Conservation (phyloP, 1,140 invertebrate genomes). For the Yoshiicerus persimilis region DNA sequence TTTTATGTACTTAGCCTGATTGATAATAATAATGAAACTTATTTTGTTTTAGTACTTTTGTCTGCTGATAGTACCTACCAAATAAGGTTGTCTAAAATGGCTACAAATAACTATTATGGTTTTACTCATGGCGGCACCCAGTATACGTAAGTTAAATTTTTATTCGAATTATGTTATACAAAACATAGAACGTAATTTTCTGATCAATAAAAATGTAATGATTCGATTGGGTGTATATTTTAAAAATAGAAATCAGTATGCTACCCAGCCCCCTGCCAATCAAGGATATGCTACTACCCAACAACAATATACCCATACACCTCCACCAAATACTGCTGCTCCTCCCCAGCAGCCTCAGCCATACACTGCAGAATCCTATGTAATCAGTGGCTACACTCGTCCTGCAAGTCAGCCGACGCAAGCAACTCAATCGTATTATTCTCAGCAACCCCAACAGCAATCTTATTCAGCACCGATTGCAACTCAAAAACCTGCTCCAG, state of each 20-base stretch:
- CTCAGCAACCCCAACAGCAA: slow-evolving; percentile 28
- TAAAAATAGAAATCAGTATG: slow-evolving; percentile 20
- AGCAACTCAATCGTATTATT: slow-evolving; percentile 36
- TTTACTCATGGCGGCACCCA: slow-evolving; percentile 87
- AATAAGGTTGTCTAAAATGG: slow-evolving; percentile 64
- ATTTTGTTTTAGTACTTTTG: neutral
- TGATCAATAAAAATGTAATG: too few species aligned
- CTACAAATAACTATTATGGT: slow-evolving; percentile 89
- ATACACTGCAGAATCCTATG: slow-evolving; percentile 22
- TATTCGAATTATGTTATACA: neutral
- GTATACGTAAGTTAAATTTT: slow-evolving; percentile 69
- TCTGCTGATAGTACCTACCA: neutral
- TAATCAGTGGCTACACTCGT: slow-evolving; percentile 44
- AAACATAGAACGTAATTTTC: too few species aligned
- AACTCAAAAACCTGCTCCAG: slow-evolving; percentile 72
- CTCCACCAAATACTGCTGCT: neutral
- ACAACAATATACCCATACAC: slow-evolving; percentile 28
- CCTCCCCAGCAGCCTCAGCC: neutral
- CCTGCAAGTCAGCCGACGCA: slow-evolving; percentile 33
- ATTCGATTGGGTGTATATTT: too few species aligned
- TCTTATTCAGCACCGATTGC: slow-evolving; percentile 56
- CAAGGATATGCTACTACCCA: slow-evolving; percentile 27
- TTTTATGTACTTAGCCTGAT: too few species aligned
- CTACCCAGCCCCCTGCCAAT: neutral
- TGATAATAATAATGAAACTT: neutral